Conservation (phyloP, 64 coral and sea anemone genomes). For the Montipora sp. region DNA sequence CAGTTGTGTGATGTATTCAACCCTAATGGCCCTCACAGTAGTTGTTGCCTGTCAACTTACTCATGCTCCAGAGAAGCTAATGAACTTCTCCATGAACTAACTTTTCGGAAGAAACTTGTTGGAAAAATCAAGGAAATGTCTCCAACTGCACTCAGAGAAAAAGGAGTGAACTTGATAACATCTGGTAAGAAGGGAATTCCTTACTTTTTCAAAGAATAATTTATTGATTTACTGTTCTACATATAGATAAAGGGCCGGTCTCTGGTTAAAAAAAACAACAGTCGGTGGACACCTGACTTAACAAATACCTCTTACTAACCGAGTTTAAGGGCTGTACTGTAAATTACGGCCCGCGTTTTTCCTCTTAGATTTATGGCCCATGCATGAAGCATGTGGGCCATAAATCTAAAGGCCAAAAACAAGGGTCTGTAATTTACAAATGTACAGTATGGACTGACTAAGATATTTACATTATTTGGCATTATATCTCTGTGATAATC, state of each 20-base stretch:
- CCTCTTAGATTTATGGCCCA: no score
- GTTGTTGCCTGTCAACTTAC: constrained; percentile 41
- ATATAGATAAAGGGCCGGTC: neutral
- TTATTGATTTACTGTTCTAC: neutral
- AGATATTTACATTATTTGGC: no score
- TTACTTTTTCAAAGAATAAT: neutral
- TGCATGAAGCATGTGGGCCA: no score
- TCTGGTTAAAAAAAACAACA: no score
- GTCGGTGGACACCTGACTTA: no score
- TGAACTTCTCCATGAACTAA: constrained; percentile 47
- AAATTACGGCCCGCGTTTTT: no score
- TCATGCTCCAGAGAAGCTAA: constrained; percentile 15
- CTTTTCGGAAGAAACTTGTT: constrained; percentile 49
- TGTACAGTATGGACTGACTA: no score
- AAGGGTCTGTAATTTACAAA: no score
- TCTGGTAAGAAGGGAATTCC: neutral
- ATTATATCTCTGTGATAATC: no score
- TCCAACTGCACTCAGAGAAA: neutral
- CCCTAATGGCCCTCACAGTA: constrained; percentile 42
- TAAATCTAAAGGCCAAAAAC: no score
- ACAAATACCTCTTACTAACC: no score
- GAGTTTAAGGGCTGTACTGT: no score
- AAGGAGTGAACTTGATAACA: constrained; percentile 13
- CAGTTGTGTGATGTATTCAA: constrained; percentile 66
- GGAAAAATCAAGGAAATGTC: constrained; percentile 55